Conservation (phyloP, 2,113 vertebrate species). For the Mystacornis crossleyi region DNA sequence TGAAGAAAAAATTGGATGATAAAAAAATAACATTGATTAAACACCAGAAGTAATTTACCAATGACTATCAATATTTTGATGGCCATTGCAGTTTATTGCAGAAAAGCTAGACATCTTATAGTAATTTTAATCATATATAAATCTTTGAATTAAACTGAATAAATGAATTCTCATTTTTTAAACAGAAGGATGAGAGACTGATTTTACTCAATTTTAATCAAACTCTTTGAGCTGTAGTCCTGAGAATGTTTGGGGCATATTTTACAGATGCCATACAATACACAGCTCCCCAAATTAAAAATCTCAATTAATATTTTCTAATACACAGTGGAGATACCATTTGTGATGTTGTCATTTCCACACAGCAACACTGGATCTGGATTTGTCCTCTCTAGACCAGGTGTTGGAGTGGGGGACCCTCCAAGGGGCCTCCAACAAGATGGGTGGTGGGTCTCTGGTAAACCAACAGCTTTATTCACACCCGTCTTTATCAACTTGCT, state of each 20-base stretch:
- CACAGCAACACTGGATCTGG: neutral
- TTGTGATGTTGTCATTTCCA: neutral
- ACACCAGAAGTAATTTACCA: constrained; percentile 73
- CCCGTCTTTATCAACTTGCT: neutral
- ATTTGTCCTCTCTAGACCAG: neutral
- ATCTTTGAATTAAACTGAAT: constrained; percentile 72
- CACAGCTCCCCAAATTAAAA: neutral
- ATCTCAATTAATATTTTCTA: neutral
- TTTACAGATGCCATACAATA: neutral
- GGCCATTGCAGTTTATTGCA: constrained; percentile 58
- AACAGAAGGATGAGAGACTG: constrained; percentile 43
- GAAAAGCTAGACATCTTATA: constrained; percentile 64
- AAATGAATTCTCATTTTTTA: constrained; percentile 66
- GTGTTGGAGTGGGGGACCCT: neutral
- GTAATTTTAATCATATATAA: constrained; percentile 72
- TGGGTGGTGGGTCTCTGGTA: neutral
- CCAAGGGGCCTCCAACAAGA: neutral
- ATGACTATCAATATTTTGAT: constrained; percentile 72
- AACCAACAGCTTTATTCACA: neutral
- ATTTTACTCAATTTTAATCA: constrained; percentile 66
- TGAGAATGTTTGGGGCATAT: constrained; percentile 36
- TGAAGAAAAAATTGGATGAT: constrained; percentile 72
- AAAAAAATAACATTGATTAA: constrained; percentile 76
- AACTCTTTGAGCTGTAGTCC: constrained; percentile 25
- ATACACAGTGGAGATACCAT: neutral